phyloP scores from a whole-genome alignment of 2,797 vertebrate species.

The Sus cebifrons region DNA sequence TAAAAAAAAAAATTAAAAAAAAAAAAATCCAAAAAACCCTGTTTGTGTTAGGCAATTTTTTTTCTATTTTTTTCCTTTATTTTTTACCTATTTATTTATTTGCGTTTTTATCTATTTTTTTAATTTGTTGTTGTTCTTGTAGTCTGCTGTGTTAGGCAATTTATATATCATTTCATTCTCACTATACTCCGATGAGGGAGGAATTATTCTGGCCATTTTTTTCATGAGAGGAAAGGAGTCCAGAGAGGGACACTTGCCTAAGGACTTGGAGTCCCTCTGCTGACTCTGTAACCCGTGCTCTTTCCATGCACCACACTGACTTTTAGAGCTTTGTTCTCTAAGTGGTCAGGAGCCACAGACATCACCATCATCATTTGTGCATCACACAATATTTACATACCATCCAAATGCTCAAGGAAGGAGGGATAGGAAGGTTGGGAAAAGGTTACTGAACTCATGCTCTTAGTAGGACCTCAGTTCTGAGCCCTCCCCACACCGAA shows the following conservation, averaged over 20 bases:
- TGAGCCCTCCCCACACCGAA: background rate
- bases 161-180: background rate
- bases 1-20: too few species aligned
- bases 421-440: background rate
- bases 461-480: background rate
- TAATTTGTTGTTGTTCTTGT: too few species aligned
- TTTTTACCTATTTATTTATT: too few species aligned
- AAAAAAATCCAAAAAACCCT: background rate
- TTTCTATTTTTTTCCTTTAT: too few species aligned
- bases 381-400: background rate
- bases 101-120: too few species aligned
- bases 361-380: background rate
- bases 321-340: slow-evolving; percentile 22
- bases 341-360: background rate
- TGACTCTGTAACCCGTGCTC: background rate
- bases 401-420: background rate
- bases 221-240: slow-evolving; percentile 34
- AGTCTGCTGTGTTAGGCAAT: background rate
- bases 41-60: background rate
- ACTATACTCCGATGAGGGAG: background rate
- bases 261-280: background rate
- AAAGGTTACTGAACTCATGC: background rate
- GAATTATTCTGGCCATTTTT: slow-evolving; percentile 10
- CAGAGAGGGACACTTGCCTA: background rate
- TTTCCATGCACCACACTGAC: background rate